Evolutionary conservation across 2,113 vertebrate genomes (phyloP), one percentile per base, ranked within the genome.

Genomic region (Paracanthobrama guichenoti): DNA sequence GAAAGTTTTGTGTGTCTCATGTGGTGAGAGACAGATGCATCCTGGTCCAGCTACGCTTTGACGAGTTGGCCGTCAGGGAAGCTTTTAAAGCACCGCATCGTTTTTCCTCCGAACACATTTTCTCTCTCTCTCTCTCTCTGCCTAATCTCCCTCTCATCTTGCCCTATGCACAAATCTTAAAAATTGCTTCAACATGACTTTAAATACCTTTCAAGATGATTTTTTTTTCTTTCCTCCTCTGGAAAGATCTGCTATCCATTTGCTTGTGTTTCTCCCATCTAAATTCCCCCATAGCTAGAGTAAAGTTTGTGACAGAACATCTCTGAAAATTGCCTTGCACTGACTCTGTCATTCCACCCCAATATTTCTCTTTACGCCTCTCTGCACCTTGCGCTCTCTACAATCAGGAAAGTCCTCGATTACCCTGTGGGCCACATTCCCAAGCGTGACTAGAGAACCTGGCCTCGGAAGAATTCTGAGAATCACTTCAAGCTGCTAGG

Each of bases 81-180:
- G 67, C 57, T 57, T 84, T 84, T 87, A 85, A 85, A 73, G 57
- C 67, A 74, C 28, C 31, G 42, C 81, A 42, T 69, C 9, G 11
- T 22, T 69, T 69, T 76, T 79, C n/a, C 46, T 84, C n/a, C 57
- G 2, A 2, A 39, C 48, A 78, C 42, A 69, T 69, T 81, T 10
- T 69, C 24, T 31, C 79, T 81, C 13, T 79, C 28, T 44, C 9
- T n/a, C 64, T 55, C 46, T 24, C 59, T 10, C 20, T n/a, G 39
- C 10, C 2, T 79, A 28, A 28, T 79, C 39, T 79, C 14, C 3
- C 20, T 55, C 10, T 28, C 26, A 55, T 76, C 26, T 22, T 57
- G 69, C 69, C 69, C 69, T 46, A 3, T 73, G 22, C 18, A 57
- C 48, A 77, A 77, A 57, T 60, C 35, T 35, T 22, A 59, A 60